These are phyloP conservation scores for Habrosyne pyritoides DNA, from an alignment of 2,888 invertebrate genomes.

Conservation along the genomic window DNA sequence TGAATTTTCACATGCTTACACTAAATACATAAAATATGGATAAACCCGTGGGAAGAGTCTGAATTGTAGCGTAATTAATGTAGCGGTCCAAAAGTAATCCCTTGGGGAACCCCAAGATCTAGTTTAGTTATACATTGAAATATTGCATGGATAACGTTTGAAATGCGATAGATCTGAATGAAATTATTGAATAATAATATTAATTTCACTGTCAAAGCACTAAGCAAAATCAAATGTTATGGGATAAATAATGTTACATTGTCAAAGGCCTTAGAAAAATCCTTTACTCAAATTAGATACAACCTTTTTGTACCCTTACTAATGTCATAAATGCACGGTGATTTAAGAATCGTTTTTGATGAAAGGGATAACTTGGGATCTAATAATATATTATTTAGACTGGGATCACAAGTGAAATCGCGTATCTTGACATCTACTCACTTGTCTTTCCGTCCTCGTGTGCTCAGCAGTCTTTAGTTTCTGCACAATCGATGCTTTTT, in stretches of 20 bases:
- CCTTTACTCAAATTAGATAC: no score
- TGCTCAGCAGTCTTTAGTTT: conserved; percentile 98
- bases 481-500: conserved; percentile 96
- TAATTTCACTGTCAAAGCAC: neutral
- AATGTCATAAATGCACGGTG: no score
- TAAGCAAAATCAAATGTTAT: neutral
- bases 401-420: no score
- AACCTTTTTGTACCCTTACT: no score
- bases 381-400: no score
- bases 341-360: neutral
- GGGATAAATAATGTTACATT: neutral
- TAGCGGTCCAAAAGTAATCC: conserved; percentile 20
- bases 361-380: no score
- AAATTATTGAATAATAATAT: neutral
- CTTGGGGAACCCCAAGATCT: conserved; percentile 23
- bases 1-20: conserved; percentile 32
- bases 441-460: conserved; percentile 97
- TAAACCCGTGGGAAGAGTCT: neutral
- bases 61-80: conserved; percentile 12
- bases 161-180: neutral
- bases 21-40: conserved; percentile 1
- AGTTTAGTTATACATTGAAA: neutral
- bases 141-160: conserved; percentile 7
- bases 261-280: neutral
- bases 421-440: no score